phyloP scores from a whole-genome alignment of 2,113 vertebrate species.

The Mugil cephalus region DNA sequence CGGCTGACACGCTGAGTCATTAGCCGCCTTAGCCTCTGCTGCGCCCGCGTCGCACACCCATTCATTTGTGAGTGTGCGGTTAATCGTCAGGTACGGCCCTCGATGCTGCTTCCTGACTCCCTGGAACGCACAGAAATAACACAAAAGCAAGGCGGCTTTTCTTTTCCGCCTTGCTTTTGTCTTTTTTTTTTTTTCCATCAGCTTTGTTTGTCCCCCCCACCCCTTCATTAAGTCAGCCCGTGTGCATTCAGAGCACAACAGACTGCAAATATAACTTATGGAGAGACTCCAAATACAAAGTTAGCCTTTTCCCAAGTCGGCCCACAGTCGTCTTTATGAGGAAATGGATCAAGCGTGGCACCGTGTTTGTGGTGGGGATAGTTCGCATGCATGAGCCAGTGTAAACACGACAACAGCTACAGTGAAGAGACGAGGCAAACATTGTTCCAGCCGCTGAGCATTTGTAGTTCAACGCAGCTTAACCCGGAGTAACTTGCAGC shows the following conservation, averaged over 20 bases:
- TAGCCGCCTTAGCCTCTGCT: conserved; percentile 33
- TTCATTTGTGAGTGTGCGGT: conserved; percentile 27
- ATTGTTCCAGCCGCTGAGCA: conserved; percentile 7
- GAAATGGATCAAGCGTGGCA: conserved; percentile 7
- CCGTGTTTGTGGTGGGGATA: conserved; percentile 21
- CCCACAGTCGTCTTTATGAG: conserved; percentile 28
- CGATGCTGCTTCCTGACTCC: conserved; percentile 9
- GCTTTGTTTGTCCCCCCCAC: conserved; percentile 5
- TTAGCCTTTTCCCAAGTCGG: conserved; percentile 17
- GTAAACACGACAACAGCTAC: conserved; percentile 12
- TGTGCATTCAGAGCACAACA: conserved; percentile 9
- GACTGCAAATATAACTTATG: neutral
- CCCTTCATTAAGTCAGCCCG: conserved; percentile 16
- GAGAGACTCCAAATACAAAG: conserved; percentile 40
- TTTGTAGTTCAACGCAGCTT: neutral
- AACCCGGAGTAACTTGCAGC: neutral
- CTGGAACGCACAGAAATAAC: conserved; percentile 9
- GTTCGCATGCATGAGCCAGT: conserved; percentile 16
- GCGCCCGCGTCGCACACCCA: conserved; percentile 27
- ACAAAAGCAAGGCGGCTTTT: conserved; percentile 8
- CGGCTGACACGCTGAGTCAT: conserved; percentile 31
- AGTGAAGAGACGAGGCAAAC: conserved; percentile 2
- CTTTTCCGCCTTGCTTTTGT: no score
- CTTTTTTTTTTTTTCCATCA: conserved; percentile 3
- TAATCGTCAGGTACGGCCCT: conserved; percentile 50